Evolutionary conservation across 2,797 vertebrate species (phyloP).

Genomic region (Chelmon rostratus): DNA sequence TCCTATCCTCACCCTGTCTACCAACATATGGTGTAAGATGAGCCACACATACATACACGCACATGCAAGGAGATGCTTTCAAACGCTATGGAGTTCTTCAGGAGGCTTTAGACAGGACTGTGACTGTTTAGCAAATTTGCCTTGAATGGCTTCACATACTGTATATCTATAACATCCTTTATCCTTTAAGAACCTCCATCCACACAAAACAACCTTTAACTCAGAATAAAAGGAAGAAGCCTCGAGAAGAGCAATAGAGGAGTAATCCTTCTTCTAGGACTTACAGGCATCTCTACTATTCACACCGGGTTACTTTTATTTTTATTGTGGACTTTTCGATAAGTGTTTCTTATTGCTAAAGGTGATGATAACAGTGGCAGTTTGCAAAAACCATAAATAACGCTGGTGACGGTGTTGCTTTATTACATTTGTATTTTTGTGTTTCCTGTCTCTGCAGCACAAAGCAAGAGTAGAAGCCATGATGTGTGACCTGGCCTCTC

Average conservation of each 20-base stretch:
- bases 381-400: not conserved
- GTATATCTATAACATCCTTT: too few relatives aligned
- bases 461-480: constrained; percentile 97
- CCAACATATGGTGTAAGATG: constrained; percentile 80
- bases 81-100: constrained; percentile 16
- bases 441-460: constrained; percentile 84
- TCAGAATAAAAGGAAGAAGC: not conserved
- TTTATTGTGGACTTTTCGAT: not conserved
- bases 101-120: constrained; percentile 19
- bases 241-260: not conserved
- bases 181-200: not conserved
- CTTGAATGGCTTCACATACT: too few relatives aligned
- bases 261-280: not conserved
- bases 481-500: constrained; percentile 93
- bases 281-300: not conserved
- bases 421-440: not conserved
- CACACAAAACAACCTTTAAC: not conserved
- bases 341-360: not conserved
- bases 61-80: constrained; percentile 34
- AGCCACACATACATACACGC: constrained; percentile 59
- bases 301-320: not conserved
- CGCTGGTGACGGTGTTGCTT: not conserved
- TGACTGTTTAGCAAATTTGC: too few relatives aligned
- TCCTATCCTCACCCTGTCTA: constrained; percentile 76
- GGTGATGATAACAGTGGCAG: not conserved